Evolutionary conservation across 2,888 invertebrate species (phyloP).

Genomic region (Allophyes oxyacanthae): DNA sequence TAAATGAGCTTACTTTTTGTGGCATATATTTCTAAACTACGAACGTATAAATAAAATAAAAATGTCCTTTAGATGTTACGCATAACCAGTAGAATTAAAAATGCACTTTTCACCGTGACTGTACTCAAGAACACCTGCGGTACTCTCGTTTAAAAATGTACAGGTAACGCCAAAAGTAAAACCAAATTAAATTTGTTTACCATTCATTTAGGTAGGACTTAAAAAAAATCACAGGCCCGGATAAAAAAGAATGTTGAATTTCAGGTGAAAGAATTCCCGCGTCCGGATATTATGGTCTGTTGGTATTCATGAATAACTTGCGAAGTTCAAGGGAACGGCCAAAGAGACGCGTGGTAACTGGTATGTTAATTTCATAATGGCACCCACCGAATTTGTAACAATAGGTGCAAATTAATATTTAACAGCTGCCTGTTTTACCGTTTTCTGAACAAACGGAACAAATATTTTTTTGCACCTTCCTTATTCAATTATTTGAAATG

Average conservation of each 20-base stretch:
- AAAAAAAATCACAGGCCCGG: slow-evolving; percentile 13
- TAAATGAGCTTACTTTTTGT: background rate
- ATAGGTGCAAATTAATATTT: slow-evolving; percentile 39
- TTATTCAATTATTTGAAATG: slow-evolving; percentile 14
- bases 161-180: slow-evolving; percentile 25
- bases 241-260: slow-evolving; percentile 47
- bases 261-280: slow-evolving; percentile 28
- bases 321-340: slow-evolving; percentile 14
- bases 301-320: slow-evolving; percentile 48
- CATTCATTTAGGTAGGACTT: slow-evolving; percentile 54
- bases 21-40: too few species aligned
- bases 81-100: too few species aligned
- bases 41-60: too few species aligned
- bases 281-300: slow-evolving; percentile 25
- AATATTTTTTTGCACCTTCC: slow-evolving; percentile 8
- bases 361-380: slow-evolving; percentile 48
- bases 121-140: too few species aligned
- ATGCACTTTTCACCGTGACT: too few species aligned
- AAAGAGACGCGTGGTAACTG: slow-evolving; percentile 13
- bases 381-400: slow-evolving; percentile 22
- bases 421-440: slow-evolving; percentile 7
- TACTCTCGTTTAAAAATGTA: background rate
- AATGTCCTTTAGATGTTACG: too few species aligned
- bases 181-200: slow-evolving; percentile 50
- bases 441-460: slow-evolving; percentile 12